Evolutionary conservation across 2,113 vertebrate species (phyloP), one percentile per base, ranked within the genome.

Genomic region (Callionymus lyra): DNA sequence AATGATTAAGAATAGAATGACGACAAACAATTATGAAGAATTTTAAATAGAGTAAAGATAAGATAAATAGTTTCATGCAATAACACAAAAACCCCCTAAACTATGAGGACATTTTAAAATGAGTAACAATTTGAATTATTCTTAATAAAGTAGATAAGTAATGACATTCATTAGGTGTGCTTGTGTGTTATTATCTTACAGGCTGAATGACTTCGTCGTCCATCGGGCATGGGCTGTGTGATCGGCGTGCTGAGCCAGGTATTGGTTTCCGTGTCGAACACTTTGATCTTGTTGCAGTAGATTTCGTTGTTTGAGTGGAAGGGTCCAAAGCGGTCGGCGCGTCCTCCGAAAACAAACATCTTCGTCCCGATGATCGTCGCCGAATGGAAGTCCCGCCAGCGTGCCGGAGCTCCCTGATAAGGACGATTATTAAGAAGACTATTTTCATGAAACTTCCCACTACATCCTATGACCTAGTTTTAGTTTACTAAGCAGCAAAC

Each of bases 241-340:
- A 81, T 67, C 2, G 91, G 88, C 0, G 87, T 89, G 59, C 89
- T 92, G 45, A 97, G 76, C 94, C 94, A 98, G 73, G 85, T 85
- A 74, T 92, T 92, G 2, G 87, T 92, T 76, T 91, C 87, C 1
- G 92, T 95, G 72, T 99, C 93, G 41, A 94, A 99, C 21, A 95
- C 91, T 69, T 88, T 87, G 56, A 99, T 98, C 56, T 92, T 90
- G 80, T 97, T 97, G 81, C 95, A 99, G 79, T 99, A 98, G 80
- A 99, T 95, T 84, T 99, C 95, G 4, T 94, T 97, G 87, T 94
- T 97, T 46, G 94, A 99, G 83, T 99, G 94, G 70, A 95, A 97
- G 0, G 93, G 94, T 15, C 95, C 94, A 12, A 97, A 96, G 2
- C 90, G 90, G 78, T 99, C 95, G 0, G 94, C 95, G 16, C 94